These are phyloP conservation scores for Pheosia tremula DNA, from an alignment of 2,888 invertebrate genomes.

Conservation along the genomic window DNA sequence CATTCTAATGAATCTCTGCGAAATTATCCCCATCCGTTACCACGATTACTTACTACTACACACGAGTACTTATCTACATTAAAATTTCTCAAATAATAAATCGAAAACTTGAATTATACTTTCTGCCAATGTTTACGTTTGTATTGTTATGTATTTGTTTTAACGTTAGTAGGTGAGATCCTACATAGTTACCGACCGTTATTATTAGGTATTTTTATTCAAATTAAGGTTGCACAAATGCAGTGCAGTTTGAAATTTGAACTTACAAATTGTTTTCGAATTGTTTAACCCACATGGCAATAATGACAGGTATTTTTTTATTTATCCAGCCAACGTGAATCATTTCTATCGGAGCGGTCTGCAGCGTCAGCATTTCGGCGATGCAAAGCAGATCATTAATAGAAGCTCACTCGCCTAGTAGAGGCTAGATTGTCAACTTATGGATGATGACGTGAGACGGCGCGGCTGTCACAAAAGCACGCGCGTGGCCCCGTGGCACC, in stretches of 20 bases:
- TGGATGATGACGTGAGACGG: constrained; percentile 73
- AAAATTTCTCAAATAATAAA: too few relatives aligned
- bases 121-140: too few relatives aligned
- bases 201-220: too few relatives aligned
- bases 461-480: constrained; percentile 73
- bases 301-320: neutral
- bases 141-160: too few relatives aligned
- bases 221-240: too few relatives aligned
- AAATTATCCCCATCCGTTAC: neutral
- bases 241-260: too few relatives aligned
- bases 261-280: too few relatives aligned
- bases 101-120: too few relatives aligned
- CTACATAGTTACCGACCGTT: too few relatives aligned
- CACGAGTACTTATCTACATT: too few relatives aligned
- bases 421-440: constrained; percentile 74
- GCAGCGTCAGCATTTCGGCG: constrained; percentile 40
- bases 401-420: constrained; percentile 49
- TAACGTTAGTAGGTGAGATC: too few relatives aligned
- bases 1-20: neutral
- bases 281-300: neutral
- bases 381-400: constrained; percentile 47
- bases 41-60: too few relatives aligned
- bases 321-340: constrained; percentile 16
- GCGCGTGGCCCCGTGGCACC: constrained; percentile 72
- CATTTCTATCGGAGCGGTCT: constrained; percentile 22